Evolutionary conservation across 2,888 invertebrate genomes (phyloP).

Genomic region (Protophormia terraenovae): DNA sequence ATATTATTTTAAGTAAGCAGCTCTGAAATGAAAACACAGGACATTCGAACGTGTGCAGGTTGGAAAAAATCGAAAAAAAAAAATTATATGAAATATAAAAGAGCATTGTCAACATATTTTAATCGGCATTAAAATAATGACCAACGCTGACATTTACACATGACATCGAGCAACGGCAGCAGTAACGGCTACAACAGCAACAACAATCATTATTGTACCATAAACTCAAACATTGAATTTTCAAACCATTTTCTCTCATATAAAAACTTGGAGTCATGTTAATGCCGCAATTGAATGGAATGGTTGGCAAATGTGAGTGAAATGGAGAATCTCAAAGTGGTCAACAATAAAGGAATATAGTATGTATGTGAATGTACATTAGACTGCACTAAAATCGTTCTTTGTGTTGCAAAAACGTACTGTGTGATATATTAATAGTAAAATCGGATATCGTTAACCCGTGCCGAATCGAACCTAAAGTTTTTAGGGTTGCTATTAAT

Average conservation of each 20-base stretch:
- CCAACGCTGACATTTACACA: constrained; percentile 64
- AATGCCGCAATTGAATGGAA: constrained; percentile 14
- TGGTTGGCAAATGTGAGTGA: constrained; percentile 29
- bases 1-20: constrained; percentile 61
- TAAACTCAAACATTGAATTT: constrained; percentile 1
- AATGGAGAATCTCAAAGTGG: constrained; percentile 35
- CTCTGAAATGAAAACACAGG: constrained; percentile 43
- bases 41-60: constrained; percentile 5
- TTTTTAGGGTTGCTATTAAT: no score
- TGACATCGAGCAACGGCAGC: constrained; percentile 35
- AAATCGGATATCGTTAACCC: no score
- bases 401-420: no score
- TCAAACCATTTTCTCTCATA: constrained; percentile 30
- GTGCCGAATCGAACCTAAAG: no score
- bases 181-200: not conserved
- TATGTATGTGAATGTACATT: not conserved
- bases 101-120: constrained; percentile 69
- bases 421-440: no score
- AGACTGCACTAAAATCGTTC: no score
- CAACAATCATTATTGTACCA: not conserved
- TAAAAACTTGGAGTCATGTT: not conserved
- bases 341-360: constrained; percentile 10
- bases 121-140: constrained; percentile 68
- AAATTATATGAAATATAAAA: constrained; percentile 56
- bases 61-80: not conserved